phyloP scores from a whole-genome alignment of 2,888 invertebrate species.

The Drosophila algonquin region DNA sequence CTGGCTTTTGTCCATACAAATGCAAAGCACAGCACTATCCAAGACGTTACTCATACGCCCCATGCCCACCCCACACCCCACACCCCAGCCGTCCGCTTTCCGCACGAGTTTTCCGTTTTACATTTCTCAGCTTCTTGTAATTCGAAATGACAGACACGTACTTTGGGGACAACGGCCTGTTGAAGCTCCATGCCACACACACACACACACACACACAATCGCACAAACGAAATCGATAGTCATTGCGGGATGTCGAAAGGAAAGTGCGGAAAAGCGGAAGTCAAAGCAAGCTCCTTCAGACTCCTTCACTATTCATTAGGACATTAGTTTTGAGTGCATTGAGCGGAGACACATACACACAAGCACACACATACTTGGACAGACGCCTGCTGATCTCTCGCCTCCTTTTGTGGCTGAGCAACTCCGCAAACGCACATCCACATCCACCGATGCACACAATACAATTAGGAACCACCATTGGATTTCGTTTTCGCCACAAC shows the following conservation, averaged over 20 bases:
- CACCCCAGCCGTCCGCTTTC: not conserved
- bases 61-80: slow-evolving; percentile 3
- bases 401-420: not conserved
- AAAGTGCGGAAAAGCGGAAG: slow-evolving; percentile 23
- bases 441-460: slow-evolving; percentile 10
- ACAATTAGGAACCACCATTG: slow-evolving; percentile 12
- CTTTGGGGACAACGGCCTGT: slow-evolving; percentile 59
- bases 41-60: slow-evolving; percentile 72
- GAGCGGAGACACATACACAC: slow-evolving; percentile 15
- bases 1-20: slow-evolving; percentile 43
- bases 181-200: slow-evolving; percentile 55
- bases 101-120: slow-evolving; percentile 18
- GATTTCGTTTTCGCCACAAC: not conserved
- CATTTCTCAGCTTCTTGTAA: slow-evolving; percentile 51
- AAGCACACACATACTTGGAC: not conserved
- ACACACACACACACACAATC: slow-evolving; percentile 13
- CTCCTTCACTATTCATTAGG: slow-evolving; percentile 26
- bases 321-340: slow-evolving; percentile 49
- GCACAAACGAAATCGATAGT: slow-evolving; percentile 66
- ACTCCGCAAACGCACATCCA: not conserved
- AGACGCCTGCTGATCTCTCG: slow-evolving; percentile 5
- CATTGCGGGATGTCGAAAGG: slow-evolving; percentile 26
- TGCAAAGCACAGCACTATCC: slow-evolving; percentile 73
- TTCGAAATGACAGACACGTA: slow-evolving; percentile 74
- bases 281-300: slow-evolving; percentile 21